A percentile compares a stretch with the other conserved stretches of the same genome.
Conservation (phyloP, 2,888 invertebrate species). For the Amaurobius ferox region DNA sequence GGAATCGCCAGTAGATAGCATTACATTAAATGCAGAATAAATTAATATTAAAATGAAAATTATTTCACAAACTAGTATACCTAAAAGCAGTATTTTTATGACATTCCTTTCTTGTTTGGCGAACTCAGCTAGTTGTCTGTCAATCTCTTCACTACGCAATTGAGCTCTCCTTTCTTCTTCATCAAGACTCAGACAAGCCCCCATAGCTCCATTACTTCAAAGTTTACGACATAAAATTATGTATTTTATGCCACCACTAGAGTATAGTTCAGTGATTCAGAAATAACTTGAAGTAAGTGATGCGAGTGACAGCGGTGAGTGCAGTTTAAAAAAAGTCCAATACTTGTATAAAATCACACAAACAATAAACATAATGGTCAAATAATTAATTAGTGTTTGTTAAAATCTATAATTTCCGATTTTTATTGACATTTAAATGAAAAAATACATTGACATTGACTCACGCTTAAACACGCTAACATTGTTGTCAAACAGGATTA, state of each 20-base stretch:
- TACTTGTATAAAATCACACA: no score
- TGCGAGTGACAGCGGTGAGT: no score
- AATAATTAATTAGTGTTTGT: background rate
- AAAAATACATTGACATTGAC: background rate
- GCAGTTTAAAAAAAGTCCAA: no score
- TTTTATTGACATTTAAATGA: no score
- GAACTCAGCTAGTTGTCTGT: constrained; percentile 81
- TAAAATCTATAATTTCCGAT: background rate
- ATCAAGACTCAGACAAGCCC: constrained; percentile 71
- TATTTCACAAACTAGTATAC: no score
- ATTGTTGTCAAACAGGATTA: constrained; percentile 69
- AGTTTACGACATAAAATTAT: constrained; percentile 7
- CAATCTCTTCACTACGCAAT: constrained; percentile 82
- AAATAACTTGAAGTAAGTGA: no score
- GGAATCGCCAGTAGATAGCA: no score
- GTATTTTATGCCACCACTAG: no score
- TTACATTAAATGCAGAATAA: no score
- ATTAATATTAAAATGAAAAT: no score
- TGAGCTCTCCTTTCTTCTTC: constrained; percentile 78
- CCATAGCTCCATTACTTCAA: constrained; percentile 72
- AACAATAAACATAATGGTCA: background rate
- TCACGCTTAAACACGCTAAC: constrained; percentile 39
- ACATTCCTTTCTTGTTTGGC: constrained; percentile 82
- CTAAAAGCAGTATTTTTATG: constrained; percentile 82
- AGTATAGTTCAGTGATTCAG: no score